These are phyloP conservation scores for Threskiornis aethiopicus DNA, from an alignment of 2,797 vertebrate genomes.

Conservation along the genomic window DNA sequence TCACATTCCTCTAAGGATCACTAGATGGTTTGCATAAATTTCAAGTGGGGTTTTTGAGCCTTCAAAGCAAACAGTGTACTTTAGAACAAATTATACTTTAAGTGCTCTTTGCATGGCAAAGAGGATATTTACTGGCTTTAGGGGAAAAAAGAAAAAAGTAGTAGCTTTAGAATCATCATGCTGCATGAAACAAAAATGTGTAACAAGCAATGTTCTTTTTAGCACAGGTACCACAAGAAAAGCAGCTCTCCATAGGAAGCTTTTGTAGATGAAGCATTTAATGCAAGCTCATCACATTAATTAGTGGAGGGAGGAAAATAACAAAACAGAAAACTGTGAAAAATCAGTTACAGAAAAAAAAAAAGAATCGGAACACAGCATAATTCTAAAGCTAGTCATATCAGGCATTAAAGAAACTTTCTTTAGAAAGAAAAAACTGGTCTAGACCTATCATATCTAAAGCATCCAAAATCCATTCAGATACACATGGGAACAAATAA, in stretches of 20 bases:
- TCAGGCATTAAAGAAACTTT: not conserved
- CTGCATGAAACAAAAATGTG: not conserved
- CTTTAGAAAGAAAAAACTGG: not conserved
- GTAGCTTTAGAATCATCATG: not conserved
- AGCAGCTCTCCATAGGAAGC: not conserved
- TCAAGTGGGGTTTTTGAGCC: not conserved
- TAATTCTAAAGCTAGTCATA: not conserved
- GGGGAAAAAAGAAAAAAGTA: not conserved
- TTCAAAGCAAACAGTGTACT: not conserved
- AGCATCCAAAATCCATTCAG: not conserved
- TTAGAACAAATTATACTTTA: not conserved
- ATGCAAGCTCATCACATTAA: not conserved
- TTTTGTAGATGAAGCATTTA: not conserved
- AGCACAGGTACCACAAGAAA: not conserved
- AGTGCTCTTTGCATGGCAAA: not conserved
- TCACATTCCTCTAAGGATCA: not conserved
- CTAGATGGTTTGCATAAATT: not conserved
- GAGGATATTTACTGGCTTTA: not conserved
- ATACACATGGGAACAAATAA: not conserved
- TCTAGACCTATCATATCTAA: not conserved
- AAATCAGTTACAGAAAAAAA: not conserved
- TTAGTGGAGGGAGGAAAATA: not conserved
- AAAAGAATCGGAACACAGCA: not conserved
- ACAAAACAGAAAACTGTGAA: not conserved
- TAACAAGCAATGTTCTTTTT: not conserved